Percentiles rank a stretch among this genome's conserved stretches.
These are phyloP conservation scores for Orchesellides sinensis DNA, from an alignment of 2,888 invertebrate species.

Conservation along the genomic window DNA sequence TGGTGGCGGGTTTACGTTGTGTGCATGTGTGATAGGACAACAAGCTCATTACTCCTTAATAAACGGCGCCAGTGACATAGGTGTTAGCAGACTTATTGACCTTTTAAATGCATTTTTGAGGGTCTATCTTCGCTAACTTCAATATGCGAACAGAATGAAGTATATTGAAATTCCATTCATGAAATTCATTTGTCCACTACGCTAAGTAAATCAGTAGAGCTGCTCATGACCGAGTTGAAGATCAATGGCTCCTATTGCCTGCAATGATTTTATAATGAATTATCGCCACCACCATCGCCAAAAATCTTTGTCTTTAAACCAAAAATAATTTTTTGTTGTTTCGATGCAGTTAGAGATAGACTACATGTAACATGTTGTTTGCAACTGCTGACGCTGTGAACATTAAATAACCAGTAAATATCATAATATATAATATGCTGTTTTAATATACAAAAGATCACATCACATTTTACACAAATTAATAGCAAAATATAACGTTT, in stretches of 20 bases:
- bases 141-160: conserved; percentile 24
- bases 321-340: not conserved
- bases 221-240: conserved; percentile 50
- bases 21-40: conserved; percentile 16
- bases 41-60: conserved; percentile 61
- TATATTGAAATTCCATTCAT: conserved; percentile 16
- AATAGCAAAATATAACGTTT: too few species aligned
- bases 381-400: too few species aligned
- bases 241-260: conserved; percentile 31
- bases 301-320: not conserved
- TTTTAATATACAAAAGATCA: too few species aligned
- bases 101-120: conserved; percentile 37
- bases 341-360: too few species aligned
- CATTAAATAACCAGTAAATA: too few species aligned
- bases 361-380: too few species aligned
- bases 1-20: not conserved
- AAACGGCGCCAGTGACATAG: conserved; percentile 65
- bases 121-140: not conserved
- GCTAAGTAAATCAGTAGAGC: not conserved
- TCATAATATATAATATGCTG: too few species aligned
- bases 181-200: not conserved
- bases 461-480: too few species aligned
- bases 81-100: conserved; percentile 61
- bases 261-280: not conserved
- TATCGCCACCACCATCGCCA: not conserved